A percentile compares a stretch with the other conserved stretches of the same genome.
Conservation (phyloP, 2,888 invertebrate species). For the Eupithecia exiguata region DNA sequence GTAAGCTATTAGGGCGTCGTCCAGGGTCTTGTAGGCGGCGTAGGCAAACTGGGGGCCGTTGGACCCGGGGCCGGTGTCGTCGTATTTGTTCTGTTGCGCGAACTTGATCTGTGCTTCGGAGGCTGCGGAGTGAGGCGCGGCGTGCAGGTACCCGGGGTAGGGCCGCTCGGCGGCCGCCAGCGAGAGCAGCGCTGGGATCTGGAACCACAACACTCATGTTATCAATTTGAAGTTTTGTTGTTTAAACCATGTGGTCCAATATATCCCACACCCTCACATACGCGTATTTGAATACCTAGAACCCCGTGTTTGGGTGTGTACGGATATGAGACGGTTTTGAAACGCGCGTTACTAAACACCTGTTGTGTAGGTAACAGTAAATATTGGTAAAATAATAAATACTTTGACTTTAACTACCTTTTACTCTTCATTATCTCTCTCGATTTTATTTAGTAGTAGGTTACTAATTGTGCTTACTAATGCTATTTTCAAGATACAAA, state of each 20-base stretch:
- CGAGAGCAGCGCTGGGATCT: slow-evolving; percentile 50
- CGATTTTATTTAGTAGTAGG: background rate
- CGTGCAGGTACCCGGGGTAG: slow-evolving; percentile 24
- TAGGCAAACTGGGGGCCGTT: slow-evolving; percentile 65
- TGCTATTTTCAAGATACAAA: background rate
- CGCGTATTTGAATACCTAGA: too few relatives aligned
- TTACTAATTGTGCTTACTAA: background rate
- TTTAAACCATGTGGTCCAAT: background rate
- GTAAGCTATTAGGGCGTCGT: slow-evolving; percentile 69
- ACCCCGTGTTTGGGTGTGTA: too few relatives aligned
- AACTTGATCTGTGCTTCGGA: slow-evolving; percentile 71
- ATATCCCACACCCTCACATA: too few relatives aligned
- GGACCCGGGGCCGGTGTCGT: slow-evolving; percentile 77
- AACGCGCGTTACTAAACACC: too few relatives aligned
- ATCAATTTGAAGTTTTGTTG: background rate
- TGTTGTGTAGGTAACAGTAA: too few relatives aligned
- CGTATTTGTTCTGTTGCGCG: slow-evolving; percentile 76
- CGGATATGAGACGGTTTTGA: too few relatives aligned
- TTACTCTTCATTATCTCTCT: too few relatives aligned
- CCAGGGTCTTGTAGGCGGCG: slow-evolving; percentile 66
- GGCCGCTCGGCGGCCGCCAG: slow-evolving; percentile 46
- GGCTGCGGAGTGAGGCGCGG: slow-evolving; percentile 59
- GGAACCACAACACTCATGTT: background rate
- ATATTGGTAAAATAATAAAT: too few relatives aligned
- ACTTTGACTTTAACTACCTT: too few relatives aligned